phyloP scores from a whole-genome alignment of 35 echinoderm and acorn worm species.

The Amphiura filiformis region DNA sequence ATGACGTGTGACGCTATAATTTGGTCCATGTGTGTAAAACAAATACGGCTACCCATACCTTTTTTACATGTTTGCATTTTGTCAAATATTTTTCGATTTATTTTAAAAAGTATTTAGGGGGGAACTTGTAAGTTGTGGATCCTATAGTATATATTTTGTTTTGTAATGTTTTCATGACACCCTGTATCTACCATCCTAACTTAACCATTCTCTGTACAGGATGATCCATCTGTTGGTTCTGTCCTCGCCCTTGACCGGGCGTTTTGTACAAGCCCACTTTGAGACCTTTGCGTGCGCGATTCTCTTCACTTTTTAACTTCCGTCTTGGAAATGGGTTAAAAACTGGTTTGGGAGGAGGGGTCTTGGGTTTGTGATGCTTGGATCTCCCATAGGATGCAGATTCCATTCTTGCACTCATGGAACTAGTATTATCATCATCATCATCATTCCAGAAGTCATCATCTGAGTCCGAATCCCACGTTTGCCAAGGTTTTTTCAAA shows the following conservation, averaged over 20 bases:
- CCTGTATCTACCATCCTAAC: not conserved
- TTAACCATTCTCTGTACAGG: not conserved
- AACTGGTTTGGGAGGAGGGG: not conserved
- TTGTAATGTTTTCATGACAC: too few relatives aligned
- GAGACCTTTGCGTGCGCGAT: constrained; percentile 37
- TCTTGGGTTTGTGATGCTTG: not conserved
- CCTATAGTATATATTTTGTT: too few relatives aligned
- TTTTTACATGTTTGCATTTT: too few relatives aligned
- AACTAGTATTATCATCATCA: constrained; percentile 1
- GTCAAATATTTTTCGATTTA: too few relatives aligned
- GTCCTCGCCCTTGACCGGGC: not conserved
- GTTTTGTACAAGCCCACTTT: constrained; percentile 52
- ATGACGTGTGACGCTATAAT: too few relatives aligned
- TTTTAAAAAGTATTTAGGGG: too few relatives aligned
- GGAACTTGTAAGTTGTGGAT: too few relatives aligned
- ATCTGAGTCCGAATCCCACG: not conserved
- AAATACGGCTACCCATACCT: too few relatives aligned
- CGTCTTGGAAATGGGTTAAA: constrained; percentile 55
- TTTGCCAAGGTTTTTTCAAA: not conserved
- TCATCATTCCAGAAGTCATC: not conserved
- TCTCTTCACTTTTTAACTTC: constrained; percentile 17
- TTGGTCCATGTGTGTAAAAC: too few relatives aligned
- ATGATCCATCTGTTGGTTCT: not conserved
- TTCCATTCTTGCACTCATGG: not conserved
- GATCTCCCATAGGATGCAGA: not conserved